Percentiles rank a stretch among this genome's conserved stretches.
phyloP scores from a whole-genome alignment of 2,888 invertebrate species.

The Acleris holmiana region DNA sequence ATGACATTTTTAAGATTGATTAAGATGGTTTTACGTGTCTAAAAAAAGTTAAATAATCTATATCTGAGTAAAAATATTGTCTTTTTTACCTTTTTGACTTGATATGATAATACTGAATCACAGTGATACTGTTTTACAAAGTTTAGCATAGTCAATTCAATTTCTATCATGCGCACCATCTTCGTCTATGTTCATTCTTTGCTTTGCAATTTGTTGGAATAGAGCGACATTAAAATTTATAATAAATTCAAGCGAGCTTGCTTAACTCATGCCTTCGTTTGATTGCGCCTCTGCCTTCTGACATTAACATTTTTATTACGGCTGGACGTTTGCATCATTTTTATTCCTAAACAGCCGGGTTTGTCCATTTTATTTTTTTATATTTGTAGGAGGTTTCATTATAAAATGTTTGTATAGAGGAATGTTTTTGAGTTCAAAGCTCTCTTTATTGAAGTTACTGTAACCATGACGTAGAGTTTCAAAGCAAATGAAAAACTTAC shows the following conservation, averaged over 20 bases:
- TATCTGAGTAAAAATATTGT: no score
- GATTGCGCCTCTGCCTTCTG: constrained; percentile 47
- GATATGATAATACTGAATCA: no score
- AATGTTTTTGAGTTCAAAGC: background rate
- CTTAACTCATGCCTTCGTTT: constrained; percentile 34
- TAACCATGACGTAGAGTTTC: no score
- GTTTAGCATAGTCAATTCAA: no score
- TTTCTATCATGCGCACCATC: background rate
- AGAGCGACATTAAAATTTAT: constrained; percentile 51
- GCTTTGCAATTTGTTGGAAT: constrained; percentile 17
- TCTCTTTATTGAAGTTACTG: no score
- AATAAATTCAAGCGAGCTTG: constrained; percentile 48
- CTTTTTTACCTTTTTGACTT: no score
- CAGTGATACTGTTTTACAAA: no score
- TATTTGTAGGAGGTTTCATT: background rate
- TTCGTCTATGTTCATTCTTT: background rate
- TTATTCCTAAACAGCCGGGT: background rate
- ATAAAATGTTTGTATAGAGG: background rate
- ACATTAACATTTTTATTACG: constrained; percentile 47
- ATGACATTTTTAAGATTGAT: no score
- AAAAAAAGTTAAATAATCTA: no score
- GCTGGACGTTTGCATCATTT: constrained; percentile 6
- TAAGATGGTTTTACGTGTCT: no score
- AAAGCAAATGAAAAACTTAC: no score
- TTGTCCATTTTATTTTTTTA: background rate